A percentile compares a stretch with the other conserved stretches of the same genome.
Conservation (phyloP, 2,888 invertebrate genomes). For the Odontocerum albicorne region DNA sequence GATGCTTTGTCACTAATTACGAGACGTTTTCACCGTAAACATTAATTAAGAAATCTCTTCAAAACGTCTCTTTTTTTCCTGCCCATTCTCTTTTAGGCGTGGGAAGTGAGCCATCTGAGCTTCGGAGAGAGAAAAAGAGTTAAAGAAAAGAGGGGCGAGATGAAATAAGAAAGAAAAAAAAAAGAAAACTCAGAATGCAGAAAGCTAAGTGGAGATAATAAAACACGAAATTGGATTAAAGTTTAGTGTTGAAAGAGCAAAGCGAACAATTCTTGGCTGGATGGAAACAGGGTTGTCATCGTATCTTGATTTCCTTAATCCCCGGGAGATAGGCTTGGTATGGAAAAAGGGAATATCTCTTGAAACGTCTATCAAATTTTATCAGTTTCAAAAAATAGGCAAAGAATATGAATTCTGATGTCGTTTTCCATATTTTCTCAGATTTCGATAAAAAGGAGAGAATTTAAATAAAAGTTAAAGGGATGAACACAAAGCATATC, state of each 20-base stretch:
- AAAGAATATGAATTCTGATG: no score
- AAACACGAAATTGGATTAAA: constrained; percentile 37
- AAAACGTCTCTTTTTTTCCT: background rate
- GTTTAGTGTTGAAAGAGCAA: constrained; percentile 34
- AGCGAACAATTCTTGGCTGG: constrained; percentile 23
- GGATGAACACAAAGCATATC: no score
- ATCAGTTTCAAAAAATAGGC: no score
- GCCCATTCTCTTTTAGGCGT: constrained; percentile 1
- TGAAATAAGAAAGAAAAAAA: constrained; percentile 13
- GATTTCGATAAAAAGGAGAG: no score
- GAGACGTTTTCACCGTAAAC: background rate
- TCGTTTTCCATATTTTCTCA: no score
- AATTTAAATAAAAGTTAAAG: no score
- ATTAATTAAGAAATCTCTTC: constrained; percentile 8
- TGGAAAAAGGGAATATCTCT: no score
- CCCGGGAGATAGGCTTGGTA: no score
- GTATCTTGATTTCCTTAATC: no score
- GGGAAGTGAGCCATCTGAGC: constrained; percentile 14
- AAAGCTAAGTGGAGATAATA: constrained; percentile 36
- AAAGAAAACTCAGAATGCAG: constrained; percentile 33
- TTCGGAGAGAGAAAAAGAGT: constrained; percentile 10
- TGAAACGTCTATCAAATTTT: no score
- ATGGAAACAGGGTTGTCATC: no score
- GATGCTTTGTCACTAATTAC: background rate
- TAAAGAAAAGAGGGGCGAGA: constrained; percentile 5